These are phyloP conservation scores for Chrosomus eos DNA, from an alignment of 2,797 vertebrate species.

Conservation along the genomic window DNA sequence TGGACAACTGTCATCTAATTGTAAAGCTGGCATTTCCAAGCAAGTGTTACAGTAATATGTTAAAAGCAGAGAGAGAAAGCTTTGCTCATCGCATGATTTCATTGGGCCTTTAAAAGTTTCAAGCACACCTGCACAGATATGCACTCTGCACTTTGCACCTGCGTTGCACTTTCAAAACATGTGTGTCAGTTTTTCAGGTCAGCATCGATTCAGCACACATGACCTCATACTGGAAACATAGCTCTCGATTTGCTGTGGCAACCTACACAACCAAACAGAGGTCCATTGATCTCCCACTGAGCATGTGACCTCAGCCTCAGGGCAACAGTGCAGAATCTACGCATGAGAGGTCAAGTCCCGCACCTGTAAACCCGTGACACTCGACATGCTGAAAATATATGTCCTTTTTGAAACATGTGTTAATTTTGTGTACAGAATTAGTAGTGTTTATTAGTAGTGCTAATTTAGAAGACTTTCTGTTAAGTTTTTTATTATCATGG, in stretches of 20 bases:
- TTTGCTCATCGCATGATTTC: background rate
- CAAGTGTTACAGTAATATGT: background rate
- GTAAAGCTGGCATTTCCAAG: background rate
- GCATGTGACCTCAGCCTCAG: background rate
- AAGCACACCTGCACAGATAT: background rate
- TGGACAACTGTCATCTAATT: background rate
- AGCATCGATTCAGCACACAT: conserved; percentile 18
- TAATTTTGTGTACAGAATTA: too few relatives aligned
- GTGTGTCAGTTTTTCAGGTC: conserved; percentile 3
- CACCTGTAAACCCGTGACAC: background rate
- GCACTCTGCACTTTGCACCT: conserved; percentile 27
- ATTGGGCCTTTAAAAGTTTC: background rate
- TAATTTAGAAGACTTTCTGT: too few relatives aligned
- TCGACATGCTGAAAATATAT: too few relatives aligned
- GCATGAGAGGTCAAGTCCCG: background rate
- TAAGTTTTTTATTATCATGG: too few relatives aligned
- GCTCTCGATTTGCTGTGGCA: background rate
- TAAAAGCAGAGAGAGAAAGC: background rate
- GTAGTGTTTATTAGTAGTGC: too few relatives aligned
- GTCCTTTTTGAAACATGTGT: too few relatives aligned
- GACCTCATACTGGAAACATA: background rate
- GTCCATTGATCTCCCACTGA: background rate
- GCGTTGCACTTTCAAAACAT: conserved; percentile 4
- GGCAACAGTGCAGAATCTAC: background rate
- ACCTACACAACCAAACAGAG: conserved; percentile 19